A percentile compares a stretch with the other conserved stretches of the same genome.
phyloP scores from a whole-genome alignment of 2,888 invertebrate genomes.

The Ypsolopha scabrella region DNA sequence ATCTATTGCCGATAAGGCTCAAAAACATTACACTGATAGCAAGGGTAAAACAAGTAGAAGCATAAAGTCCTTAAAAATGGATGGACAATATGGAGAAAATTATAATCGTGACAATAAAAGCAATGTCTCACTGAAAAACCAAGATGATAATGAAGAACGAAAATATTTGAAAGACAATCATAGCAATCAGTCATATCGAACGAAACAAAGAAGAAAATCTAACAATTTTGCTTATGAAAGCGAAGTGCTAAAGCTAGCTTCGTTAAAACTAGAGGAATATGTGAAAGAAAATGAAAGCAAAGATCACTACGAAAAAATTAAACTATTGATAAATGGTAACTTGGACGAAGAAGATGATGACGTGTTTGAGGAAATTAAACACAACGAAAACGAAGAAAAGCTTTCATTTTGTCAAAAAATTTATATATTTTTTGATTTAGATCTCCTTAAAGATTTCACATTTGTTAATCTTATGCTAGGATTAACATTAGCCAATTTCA shows the following conservation, averaged over 20 bases:
- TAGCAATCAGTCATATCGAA: constrained; percentile 51
- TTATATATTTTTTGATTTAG: constrained; percentile 76
- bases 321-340: constrained; percentile 34
- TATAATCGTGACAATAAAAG: constrained; percentile 53
- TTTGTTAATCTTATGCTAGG: constrained; percentile 80
- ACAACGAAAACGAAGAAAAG: constrained; percentile 21
- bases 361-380: constrained; percentile 28
- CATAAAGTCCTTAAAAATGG: constrained; percentile 52
- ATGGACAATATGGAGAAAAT: constrained; percentile 49
- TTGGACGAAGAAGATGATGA: constrained; percentile 29
- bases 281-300: constrained; percentile 44
- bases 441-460: constrained; percentile 75
- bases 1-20: constrained; percentile 44
- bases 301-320: constrained; percentile 31
- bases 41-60: constrained; percentile 29
- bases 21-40: constrained; percentile 35
- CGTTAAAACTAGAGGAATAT: constrained; percentile 63
- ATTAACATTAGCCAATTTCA: constrained; percentile 77
- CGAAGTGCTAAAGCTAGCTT: constrained; percentile 68
- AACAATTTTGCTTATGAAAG: constrained; percentile 73
- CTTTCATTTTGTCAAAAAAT: constrained; percentile 67
- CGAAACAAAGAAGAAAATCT: constrained; percentile 46
- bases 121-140: constrained; percentile 44
- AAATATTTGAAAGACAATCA: constrained; percentile 58
- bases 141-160: constrained; percentile 50